Evolutionary conservation across 2,113 vertebrate genomes (phyloP).

Genomic region (Recurvirostra avosetta): DNA sequence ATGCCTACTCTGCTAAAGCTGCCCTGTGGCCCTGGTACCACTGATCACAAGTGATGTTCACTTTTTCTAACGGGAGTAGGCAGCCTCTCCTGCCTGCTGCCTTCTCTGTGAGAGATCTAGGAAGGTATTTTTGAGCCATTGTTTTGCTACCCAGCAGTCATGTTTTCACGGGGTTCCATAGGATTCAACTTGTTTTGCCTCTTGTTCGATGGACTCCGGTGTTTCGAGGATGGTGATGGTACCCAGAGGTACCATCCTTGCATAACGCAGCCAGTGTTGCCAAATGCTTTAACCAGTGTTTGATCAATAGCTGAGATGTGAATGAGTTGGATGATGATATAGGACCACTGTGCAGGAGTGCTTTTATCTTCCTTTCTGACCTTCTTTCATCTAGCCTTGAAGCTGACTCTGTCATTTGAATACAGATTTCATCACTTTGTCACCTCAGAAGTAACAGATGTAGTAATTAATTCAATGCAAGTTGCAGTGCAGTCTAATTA

Average conservation of each 20-base stretch:
- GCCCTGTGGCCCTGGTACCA: neutral
- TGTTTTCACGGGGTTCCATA: neutral
- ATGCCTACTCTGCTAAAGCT: neutral
- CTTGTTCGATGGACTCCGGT: neutral
- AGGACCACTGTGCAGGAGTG: neutral
- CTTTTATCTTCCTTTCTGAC: slow-evolving; percentile 10
- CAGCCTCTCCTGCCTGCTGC: neutral
- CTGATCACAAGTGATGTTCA: neutral
- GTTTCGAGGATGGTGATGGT: neutral
- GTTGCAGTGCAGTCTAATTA: neutral
- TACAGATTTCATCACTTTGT: neutral
- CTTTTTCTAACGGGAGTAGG: neutral
- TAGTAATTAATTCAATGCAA: neutral
- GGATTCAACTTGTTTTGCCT: neutral
- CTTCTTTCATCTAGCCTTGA: neutral
- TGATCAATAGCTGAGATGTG: neutral
- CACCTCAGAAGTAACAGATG: neutral
- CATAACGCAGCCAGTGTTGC: neutral
- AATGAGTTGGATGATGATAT: neutral
- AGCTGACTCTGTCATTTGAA: neutral
- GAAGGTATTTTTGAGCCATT: neutral
- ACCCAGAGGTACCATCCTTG: neutral
- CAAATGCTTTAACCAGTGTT: neutral
- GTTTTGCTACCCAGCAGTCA: neutral
- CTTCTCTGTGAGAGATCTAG: neutral